phyloP scores from a whole-genome alignment of 2,888 invertebrate genomes.

The Brachypalpus laphriformis region DNA sequence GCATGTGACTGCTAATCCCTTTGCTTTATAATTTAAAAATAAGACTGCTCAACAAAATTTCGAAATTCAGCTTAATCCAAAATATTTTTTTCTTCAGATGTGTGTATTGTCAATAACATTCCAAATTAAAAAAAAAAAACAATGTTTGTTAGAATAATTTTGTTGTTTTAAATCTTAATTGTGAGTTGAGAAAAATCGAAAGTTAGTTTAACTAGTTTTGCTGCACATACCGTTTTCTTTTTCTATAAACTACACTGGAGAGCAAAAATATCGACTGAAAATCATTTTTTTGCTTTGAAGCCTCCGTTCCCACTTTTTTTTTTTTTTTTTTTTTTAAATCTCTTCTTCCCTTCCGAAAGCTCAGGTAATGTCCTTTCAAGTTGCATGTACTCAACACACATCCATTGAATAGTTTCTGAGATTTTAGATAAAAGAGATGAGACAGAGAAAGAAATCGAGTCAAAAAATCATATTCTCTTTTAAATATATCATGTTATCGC shows the following conservation, averaged over 20 bases:
- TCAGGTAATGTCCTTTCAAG: too few species aligned
- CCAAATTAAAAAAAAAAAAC: not conserved
- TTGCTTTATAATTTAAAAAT: slow-evolving; percentile 14
- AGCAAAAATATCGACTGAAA: too few species aligned
- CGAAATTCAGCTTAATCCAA: slow-evolving; percentile 18
- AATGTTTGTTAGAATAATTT: not conserved
- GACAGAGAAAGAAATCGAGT: too few species aligned
- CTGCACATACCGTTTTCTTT: not conserved
- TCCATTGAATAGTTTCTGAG: too few species aligned
- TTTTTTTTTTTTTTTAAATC: too few species aligned
- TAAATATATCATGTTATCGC: too few species aligned
- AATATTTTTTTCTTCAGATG: not conserved
- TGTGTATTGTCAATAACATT: slow-evolving; percentile 38
- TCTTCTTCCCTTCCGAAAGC: too few species aligned
- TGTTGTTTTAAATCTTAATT: not conserved
- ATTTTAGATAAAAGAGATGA: too few species aligned
- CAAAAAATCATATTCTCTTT: too few species aligned
- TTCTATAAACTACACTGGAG: not conserved
- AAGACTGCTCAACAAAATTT: slow-evolving; percentile 28
- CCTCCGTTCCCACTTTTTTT: too few species aligned
- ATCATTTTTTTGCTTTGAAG: too few species aligned
- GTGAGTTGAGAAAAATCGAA: not conserved
- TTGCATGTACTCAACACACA: too few species aligned
- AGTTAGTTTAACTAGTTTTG: not conserved
- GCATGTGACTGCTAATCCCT: slow-evolving; percentile 40